These are phyloP conservation scores for Lerista edwardsae DNA, from an alignment of 2,797 vertebrate genomes.

Conservation along the genomic window DNA sequence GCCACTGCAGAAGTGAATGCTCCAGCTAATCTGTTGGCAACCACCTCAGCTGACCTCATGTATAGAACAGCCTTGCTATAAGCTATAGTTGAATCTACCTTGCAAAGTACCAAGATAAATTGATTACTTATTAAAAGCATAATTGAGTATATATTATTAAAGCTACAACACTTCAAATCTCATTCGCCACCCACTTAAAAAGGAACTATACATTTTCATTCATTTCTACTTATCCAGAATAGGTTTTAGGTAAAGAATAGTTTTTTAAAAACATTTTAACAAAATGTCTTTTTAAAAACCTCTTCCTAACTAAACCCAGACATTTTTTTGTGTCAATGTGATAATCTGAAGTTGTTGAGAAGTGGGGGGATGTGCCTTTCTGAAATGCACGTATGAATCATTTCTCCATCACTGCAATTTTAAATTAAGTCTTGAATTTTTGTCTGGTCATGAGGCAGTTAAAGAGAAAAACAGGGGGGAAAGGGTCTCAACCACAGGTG, in stretches of 20 bases:
- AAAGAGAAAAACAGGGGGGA: background rate
- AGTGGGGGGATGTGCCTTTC: background rate
- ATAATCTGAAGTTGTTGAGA: too few species aligned
- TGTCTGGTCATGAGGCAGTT: background rate
- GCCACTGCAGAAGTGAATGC: too few species aligned
- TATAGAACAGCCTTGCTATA: too few species aligned
- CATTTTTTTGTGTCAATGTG: background rate
- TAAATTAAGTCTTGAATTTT: background rate
- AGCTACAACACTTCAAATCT: background rate
- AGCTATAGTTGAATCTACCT: background rate
- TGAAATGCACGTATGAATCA: background rate
- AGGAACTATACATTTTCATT: background rate
- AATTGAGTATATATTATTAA: background rate
- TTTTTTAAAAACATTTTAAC: too few species aligned
- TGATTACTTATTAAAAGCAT: conserved; percentile 6
- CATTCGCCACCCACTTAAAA: background rate
- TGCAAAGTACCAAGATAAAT: background rate
- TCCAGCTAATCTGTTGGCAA: too few species aligned
- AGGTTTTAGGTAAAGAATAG: conserved; percentile 6
- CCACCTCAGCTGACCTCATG: too few species aligned
- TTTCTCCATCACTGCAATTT: background rate
- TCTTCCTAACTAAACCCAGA: conserved; percentile 13
- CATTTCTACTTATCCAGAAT: background rate
- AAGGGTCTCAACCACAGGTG: background rate
- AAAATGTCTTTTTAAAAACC: background rate